A percentile compares a stretch with the other conserved stretches of the same genome.
Conservation (phyloP, 2,797 vertebrate genomes). For the Acanthornis magna region DNA sequence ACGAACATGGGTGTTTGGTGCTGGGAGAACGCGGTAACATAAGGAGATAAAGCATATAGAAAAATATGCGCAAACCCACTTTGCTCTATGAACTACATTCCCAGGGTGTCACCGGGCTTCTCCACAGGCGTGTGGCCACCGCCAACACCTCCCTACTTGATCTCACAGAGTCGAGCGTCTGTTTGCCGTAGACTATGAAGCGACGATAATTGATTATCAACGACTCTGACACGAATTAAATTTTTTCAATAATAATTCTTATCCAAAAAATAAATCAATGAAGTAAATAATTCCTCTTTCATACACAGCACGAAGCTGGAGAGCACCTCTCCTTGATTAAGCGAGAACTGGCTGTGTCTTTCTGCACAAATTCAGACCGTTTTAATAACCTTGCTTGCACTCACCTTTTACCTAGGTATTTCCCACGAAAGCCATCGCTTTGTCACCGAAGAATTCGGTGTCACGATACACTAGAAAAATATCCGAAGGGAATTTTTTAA, state of each 20-base stretch:
- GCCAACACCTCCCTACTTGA: rapidly evolving
- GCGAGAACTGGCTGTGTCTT: not conserved
- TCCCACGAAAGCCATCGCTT: not conserved
- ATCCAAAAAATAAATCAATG: not conserved
- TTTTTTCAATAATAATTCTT: not conserved
- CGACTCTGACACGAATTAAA: not conserved
- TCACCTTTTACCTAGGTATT: not conserved
- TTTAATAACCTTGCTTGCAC: not conserved
- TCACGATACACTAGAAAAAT: not conserved
- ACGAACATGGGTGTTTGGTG: not conserved
- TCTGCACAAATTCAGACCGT: not conserved
- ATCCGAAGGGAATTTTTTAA: not conserved
- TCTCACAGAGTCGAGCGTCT: not conserved
- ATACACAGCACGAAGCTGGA: not conserved
- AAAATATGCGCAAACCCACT: not conserved
- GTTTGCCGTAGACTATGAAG: not conserved
- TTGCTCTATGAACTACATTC: not conserved
- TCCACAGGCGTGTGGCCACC: not conserved
- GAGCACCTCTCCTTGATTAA: not conserved
- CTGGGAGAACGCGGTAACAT: too few relatives aligned
- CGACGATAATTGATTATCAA: not conserved
- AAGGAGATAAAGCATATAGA: not conserved
- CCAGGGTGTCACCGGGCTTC: not conserved
- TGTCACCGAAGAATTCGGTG: not conserved
- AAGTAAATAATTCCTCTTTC: not conserved